A percentile compares a stretch with the other conserved stretches of the same genome.
These are phyloP conservation scores for Hirtodrosophila confusa DNA, from an alignment of 2,888 invertebrate species.

Conservation along the genomic window DNA sequence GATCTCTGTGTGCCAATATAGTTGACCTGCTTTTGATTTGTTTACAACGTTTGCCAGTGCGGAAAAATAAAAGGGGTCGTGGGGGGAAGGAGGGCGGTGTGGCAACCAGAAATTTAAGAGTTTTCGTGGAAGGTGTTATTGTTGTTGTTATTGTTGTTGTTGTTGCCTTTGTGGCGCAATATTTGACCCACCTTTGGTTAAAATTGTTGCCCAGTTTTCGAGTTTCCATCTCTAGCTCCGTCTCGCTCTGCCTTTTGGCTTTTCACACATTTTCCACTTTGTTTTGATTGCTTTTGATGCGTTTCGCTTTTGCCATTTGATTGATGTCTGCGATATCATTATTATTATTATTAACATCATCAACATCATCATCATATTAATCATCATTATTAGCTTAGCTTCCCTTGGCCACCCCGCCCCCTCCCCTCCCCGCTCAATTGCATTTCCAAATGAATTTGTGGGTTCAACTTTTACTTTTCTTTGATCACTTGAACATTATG, in stretches of 20 bases:
- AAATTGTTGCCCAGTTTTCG: conserved; percentile 24
- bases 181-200: conserved; percentile 47
- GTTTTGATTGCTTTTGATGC: conserved; percentile 41
- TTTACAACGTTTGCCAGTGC: conserved; percentile 51
- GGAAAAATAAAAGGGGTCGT: conserved; percentile 10
- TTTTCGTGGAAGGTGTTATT: conserved; percentile 68
- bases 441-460: conserved; percentile 31
- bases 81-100: not conserved
- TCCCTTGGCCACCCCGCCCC: not conserved
- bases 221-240: not conserved
- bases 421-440: conserved; percentile 4
- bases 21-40: conserved; percentile 74
- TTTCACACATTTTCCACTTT: conserved; percentile 48
- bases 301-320: conserved; percentile 52
- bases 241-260: conserved; percentile 9
- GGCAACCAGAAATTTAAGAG: conserved; percentile 14
- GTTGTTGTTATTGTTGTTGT: no score
- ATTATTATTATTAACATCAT: conserved; percentile 20
- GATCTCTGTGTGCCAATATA: conserved; percentile 62
- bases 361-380: conserved; percentile 16
- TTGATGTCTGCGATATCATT: conserved; percentile 53
- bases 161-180: conserved; percentile 46
- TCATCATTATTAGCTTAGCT: conserved; percentile 23
- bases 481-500: conserved; percentile 21
- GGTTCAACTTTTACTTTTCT: conserved; percentile 52